Conservation (phyloP, 2,113 vertebrate species). For the Alces alces region DNA sequence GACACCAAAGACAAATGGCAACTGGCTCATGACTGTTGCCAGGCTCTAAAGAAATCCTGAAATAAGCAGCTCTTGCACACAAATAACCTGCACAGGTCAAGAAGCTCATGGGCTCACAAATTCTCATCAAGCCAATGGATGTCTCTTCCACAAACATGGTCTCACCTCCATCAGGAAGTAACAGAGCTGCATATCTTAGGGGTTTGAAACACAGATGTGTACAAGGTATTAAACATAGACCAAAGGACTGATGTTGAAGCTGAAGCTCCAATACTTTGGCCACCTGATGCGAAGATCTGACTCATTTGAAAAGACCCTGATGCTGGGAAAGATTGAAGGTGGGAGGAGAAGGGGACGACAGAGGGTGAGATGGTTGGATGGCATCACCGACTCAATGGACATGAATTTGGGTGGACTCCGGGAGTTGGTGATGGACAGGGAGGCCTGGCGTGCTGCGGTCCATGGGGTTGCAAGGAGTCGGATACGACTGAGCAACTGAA, state of each 20-base stretch:
- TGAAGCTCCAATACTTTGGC: not conserved
- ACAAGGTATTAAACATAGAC: not conserved
- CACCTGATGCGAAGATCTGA: not conserved
- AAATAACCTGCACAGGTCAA: constrained; percentile 70
- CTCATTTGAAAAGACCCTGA: not conserved
- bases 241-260: not conserved
- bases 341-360: not conserved
- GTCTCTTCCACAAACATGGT: not conserved
- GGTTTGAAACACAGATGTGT: not conserved
- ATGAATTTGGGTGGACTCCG: not conserved
- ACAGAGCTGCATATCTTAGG: not conserved
- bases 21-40: not conserved
- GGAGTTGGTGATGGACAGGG: not conserved
- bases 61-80: not conserved
- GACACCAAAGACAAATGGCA: constrained; percentile 20
- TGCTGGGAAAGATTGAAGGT: not conserved
- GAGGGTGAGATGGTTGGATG: not conserved
- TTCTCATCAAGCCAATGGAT: not conserved
- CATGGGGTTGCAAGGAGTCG: not conserved
- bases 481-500: accelerated
- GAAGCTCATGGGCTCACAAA: not conserved
- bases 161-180: not conserved
- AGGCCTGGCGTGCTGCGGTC: not conserved
- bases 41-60: not conserved
- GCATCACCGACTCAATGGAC: not conserved